Percentiles rank a stretch among this genome's conserved stretches.
phyloP scores from a whole-genome alignment of 2,888 invertebrate species.

The Onchidella celtica region DNA sequence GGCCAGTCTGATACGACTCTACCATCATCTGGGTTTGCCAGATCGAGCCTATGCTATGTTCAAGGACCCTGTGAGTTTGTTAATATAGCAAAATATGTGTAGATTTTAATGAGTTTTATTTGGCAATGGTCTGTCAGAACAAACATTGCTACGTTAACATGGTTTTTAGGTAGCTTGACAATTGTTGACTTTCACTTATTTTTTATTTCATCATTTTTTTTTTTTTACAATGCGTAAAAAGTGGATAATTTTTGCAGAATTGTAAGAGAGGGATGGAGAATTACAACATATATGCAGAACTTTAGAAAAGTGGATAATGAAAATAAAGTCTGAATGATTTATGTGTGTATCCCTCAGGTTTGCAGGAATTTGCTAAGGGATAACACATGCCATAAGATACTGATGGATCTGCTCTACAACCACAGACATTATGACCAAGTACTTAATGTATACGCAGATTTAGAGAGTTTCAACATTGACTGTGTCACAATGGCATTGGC shows the following conservation, averaged over 20 bases:
- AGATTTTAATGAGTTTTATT: no score
- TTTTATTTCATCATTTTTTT: not conserved
- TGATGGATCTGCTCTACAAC: slow-evolving; percentile 42
- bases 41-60: slow-evolving; percentile 29
- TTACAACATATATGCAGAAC: no score
- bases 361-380: slow-evolving; percentile 3
- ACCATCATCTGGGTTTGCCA: slow-evolving; percentile 33
- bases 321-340: not conserved
- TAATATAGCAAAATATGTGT: no score
- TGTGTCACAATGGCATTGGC: slow-evolving; percentile 41
- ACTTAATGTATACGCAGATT: slow-evolving; percentile 29
- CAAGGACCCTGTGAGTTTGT: slow-evolving; percentile 38
- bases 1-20: slow-evolving; percentile 29
- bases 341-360: slow-evolving; percentile 1
- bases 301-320: no score
- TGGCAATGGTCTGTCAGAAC: no score
- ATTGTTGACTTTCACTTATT: not conserved
- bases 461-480: slow-evolving; percentile 42
- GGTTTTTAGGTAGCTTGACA: no score
- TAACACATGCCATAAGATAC: slow-evolving; percentile 38
- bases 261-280: no score
- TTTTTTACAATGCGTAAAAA: no score
- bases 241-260: no score
- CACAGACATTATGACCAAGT: slow-evolving; percentile 10
- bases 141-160: no score